Conservation (phyloP, 1,140 invertebrate species). For the Drosophila prosaltans region DNA sequence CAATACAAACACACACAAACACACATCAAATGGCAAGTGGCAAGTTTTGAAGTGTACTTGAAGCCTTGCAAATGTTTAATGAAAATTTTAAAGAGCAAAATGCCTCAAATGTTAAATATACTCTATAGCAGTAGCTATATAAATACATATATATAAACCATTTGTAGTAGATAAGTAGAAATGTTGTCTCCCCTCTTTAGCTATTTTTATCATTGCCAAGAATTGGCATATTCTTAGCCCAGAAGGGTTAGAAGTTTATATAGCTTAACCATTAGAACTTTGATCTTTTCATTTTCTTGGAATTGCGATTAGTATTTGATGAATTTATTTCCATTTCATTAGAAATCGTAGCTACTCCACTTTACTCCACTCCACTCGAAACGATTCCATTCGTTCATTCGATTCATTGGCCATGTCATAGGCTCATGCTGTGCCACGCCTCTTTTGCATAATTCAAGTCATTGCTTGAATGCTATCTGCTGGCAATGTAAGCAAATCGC, state of each 20-base stretch:
- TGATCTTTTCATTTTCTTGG: background rate
- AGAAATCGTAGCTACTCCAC: background rate
- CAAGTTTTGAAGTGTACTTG: slow-evolving; percentile 9
- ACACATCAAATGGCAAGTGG: slow-evolving; percentile 1
- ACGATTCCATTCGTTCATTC: slow-evolving; percentile 1
- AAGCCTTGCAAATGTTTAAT: background rate
- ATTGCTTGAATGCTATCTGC: slow-evolving; percentile 9
- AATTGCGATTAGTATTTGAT: background rate
- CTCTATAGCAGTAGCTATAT: too few species aligned
- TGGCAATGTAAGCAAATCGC: slow-evolving; percentile 28
- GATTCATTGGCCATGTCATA: slow-evolving; percentile 54
- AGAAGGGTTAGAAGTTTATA: too few species aligned
- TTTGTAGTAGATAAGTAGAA: too few species aligned
- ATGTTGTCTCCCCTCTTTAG: too few species aligned
- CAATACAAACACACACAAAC: background rate
- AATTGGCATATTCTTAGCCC: too few species aligned
- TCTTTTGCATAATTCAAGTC: slow-evolving; percentile 56
- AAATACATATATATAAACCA: too few species aligned
- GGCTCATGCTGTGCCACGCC: slow-evolving; percentile 42
- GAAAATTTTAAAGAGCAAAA: too few species aligned
- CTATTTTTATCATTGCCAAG: too few species aligned
- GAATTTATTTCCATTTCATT: slow-evolving; percentile 10
- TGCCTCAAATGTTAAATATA: too few species aligned
- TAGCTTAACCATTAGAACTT: background rate
- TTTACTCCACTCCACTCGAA: background rate